Evolutionary conservation across 2,113 vertebrate genomes (phyloP).

Genomic region (Gymnobelideus leadbeateri): DNA sequence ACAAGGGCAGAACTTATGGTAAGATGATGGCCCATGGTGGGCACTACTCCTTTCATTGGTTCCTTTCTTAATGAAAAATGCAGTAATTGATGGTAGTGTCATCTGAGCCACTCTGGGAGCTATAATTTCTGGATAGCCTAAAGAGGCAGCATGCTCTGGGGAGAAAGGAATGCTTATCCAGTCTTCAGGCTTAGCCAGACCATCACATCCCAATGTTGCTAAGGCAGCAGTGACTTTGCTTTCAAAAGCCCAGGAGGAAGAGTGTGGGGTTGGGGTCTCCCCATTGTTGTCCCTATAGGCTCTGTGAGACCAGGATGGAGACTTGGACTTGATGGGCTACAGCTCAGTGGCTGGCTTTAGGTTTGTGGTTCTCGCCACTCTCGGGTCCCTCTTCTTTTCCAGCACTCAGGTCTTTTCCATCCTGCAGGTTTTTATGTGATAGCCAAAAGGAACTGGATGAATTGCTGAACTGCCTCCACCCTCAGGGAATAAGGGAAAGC

Average conservation of each 20-base stretch:
- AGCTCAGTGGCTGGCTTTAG: neutral
- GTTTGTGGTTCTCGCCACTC: neutral
- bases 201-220: neutral
- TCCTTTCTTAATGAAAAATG: neutral
- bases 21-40: slow-evolving; percentile 52
- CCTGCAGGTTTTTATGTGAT: slow-evolving; percentile 95
- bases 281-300: neutral
- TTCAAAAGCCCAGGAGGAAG: too few species aligned
- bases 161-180: too few species aligned
- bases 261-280: neutral
- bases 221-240: neutral
- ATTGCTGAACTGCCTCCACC: slow-evolving; percentile 91
- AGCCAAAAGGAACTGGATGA: slow-evolving; percentile 92
- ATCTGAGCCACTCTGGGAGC: neutral
- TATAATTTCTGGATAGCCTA: too few species aligned
- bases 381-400: neutral
- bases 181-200: neutral
- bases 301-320: neutral
- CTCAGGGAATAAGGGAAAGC: slow-evolving; percentile 96
- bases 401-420: slow-evolving; percentile 14
- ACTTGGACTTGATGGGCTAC: neutral
- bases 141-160: neutral
- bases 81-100: slow-evolving; percentile 21
- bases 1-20: slow-evolving; percentile 98
- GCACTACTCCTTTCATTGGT: neutral